Percentiles rank a stretch among this genome's conserved stretches.
Evolutionary conservation across 2,113 vertebrate genomes (phyloP).

Genomic region (Phrynosoma blainvillii): DNA sequence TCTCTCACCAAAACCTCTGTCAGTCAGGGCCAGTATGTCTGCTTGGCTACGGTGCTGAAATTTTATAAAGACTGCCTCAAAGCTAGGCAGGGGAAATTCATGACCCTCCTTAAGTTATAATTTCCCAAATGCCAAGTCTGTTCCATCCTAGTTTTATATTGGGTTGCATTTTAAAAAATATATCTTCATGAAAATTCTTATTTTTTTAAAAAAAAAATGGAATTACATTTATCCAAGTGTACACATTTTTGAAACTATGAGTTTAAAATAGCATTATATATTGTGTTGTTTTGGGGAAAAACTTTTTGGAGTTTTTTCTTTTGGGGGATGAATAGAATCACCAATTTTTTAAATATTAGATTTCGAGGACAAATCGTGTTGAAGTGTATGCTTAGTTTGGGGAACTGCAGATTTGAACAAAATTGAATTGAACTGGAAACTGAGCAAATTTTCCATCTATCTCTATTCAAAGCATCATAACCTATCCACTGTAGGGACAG

Average conservation of each 20-base stretch:
- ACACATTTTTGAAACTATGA: background rate
- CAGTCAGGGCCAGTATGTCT: background rate
- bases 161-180: background rate
- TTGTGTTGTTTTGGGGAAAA: too few species aligned
- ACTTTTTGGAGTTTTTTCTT: too few species aligned
- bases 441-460: background rate
- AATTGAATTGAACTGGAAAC: background rate
- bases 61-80: background rate
- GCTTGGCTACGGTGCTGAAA: background rate
- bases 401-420: background rate
- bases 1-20: background rate
- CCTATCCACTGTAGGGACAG: background rate
- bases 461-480: background rate
- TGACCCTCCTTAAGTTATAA: background rate
- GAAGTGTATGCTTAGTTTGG: background rate
- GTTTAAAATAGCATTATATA: too few species aligned
- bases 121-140: background rate
- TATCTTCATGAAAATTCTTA: background rate
- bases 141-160: background rate
- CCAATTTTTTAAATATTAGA: background rate
- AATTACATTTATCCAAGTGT: background rate
- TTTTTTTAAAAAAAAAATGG: background rate
- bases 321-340: too few species aligned
- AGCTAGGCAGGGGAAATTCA: too few species aligned
- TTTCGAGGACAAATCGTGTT: background rate